Percentiles rank a stretch among this genome's conserved stretches.
Conservation (phyloP, 2,888 invertebrate genomes). For the Cosmia pyralina region DNA sequence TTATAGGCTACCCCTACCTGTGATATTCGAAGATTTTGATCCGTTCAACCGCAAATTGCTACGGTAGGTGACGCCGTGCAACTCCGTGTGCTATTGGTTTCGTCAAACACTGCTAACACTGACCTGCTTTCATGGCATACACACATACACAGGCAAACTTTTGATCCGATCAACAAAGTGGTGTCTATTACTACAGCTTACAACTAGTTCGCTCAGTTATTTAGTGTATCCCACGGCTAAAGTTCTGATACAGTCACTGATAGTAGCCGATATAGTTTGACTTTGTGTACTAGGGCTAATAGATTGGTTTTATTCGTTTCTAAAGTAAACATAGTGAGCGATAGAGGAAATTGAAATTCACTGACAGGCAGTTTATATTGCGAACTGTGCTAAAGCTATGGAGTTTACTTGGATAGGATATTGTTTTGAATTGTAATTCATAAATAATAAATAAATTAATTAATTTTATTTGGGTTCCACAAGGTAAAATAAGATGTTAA, state of each 20-base stretch:
- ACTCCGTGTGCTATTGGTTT: neutral
- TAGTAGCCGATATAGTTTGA: constrained; percentile 24
- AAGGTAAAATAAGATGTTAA: too few relatives aligned
- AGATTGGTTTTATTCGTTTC: constrained; percentile 3
- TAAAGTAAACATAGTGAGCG: neutral
- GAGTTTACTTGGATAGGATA: constrained; percentile 1
- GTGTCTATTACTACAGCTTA: constrained; percentile 43
- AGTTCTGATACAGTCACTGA: constrained; percentile 14
- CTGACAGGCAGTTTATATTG: neutral
- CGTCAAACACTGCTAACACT: constrained; percentile 7
- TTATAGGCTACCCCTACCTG: neutral
- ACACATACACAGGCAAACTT: constrained; percentile 33
- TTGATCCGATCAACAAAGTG: constrained; percentile 41
- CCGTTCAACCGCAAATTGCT: neutral
- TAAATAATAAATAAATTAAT: too few relatives aligned
- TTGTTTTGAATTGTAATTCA: neutral
- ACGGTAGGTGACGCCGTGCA: neutral
- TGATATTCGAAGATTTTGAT: constrained; percentile 3
- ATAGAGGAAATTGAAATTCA: constrained; percentile 22
- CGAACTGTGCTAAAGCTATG: neutral
- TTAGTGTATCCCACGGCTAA: constrained; percentile 29
- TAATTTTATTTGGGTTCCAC: too few relatives aligned
- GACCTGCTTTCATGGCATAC: constrained; percentile 5
- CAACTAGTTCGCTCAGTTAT: constrained; percentile 39
- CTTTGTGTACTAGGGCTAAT: neutral